Evolutionary conservation across 2,113 vertebrate species (phyloP).

Genomic region (Nothocercus nigrocapillus): DNA sequence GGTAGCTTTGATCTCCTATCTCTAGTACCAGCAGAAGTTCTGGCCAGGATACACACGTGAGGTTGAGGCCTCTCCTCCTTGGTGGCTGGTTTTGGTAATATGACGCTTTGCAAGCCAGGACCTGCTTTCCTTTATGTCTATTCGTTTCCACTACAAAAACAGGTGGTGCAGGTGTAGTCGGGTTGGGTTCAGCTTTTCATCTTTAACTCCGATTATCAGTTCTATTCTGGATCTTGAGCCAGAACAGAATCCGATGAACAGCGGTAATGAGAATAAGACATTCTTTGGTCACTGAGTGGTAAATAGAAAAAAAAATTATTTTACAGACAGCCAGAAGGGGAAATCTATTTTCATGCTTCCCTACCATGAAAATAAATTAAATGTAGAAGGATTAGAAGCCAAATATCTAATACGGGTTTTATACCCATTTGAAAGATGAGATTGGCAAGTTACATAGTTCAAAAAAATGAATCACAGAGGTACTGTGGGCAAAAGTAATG

Average conservation of each 20-base stretch:
- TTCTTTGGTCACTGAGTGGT: not conserved
- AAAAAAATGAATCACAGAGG: not conserved
- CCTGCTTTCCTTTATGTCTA: not conserved
- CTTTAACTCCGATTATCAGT: accelerated
- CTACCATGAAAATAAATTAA: constrained; percentile 4
- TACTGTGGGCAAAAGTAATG: not conserved
- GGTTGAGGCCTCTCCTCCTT: not conserved
- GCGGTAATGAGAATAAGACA: not conserved
- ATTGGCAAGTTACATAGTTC: not conserved
- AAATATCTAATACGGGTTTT: not conserved
- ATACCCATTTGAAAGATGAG: not conserved
- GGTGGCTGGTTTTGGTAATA: not conserved
- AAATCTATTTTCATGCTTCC: constrained; percentile 19
- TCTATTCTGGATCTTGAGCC: not conserved
- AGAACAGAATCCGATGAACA: not conserved
- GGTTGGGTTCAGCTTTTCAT: not conserved
- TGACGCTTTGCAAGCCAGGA: not conserved
- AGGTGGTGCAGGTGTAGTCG: not conserved
- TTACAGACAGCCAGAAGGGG: not conserved
- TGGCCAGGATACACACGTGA: not conserved
- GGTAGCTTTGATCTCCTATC: not conserved
- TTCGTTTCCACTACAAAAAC: not conserved
- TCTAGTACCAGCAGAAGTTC: not conserved
- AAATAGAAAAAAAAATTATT: not conserved
- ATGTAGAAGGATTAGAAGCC: not conserved